These are phyloP conservation scores for Atta colombica DNA, from an alignment of 1,140 invertebrate genomes.

Conservation along the genomic window DNA sequence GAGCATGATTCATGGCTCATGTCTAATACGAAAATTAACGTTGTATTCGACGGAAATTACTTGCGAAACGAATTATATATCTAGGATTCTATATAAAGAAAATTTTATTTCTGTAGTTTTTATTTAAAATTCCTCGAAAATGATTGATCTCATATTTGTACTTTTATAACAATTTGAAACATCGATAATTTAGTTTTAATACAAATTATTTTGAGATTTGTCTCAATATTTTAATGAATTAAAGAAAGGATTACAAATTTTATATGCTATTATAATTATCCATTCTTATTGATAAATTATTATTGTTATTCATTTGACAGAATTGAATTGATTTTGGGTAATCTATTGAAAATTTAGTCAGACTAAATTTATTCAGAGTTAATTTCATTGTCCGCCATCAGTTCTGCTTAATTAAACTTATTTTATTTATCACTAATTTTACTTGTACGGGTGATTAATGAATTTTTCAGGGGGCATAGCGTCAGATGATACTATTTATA, in stretches of 20 bases:
- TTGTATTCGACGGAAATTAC: constrained; percentile 18
- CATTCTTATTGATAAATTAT: constrained; percentile 26
- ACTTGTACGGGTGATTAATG: constrained; percentile 5
- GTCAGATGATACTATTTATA: constrained; percentile 27
- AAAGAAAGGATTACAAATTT: constrained; percentile 1
- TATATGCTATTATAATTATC: neutral
- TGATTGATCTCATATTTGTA: neutral
- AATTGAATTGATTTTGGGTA: neutral
- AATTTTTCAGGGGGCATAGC: constrained; percentile 3
- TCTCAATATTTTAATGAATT: neutral
- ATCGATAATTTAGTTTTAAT: constrained; percentile 2
- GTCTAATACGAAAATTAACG: constrained; percentile 35
- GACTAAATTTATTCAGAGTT: neutral
- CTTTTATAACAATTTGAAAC: neutral
- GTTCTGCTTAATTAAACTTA: neutral
- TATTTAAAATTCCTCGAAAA: neutral
- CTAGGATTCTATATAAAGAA: neutral
- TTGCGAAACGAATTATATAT: constrained; percentile 7
- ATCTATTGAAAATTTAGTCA: neutral
- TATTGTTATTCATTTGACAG: constrained; percentile 12
- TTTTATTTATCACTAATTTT: constrained; percentile 25
- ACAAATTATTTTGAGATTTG: neutral
- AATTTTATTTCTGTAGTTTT: neutral
- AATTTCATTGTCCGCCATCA: neutral
- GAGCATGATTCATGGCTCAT: constrained; percentile 11